Conservation (phyloP, 2,888 invertebrate species). For the Terebella lapidaria region DNA sequence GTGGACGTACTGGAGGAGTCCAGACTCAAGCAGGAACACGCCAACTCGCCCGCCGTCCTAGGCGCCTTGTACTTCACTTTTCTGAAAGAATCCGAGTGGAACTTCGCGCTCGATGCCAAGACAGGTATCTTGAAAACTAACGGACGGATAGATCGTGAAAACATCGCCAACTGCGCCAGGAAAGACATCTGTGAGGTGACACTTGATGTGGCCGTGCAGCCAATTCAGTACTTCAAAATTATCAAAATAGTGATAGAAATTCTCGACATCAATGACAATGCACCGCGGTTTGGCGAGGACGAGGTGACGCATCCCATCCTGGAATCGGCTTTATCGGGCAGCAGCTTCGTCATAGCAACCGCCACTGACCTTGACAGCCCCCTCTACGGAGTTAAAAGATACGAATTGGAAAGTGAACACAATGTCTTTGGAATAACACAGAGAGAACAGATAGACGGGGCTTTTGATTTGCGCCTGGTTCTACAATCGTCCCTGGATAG, state of each 20-base stretch:
- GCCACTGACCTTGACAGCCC: conserved; percentile 25
- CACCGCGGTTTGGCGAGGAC: conserved; percentile 19
- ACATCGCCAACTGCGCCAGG: not conserved
- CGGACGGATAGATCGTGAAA: conserved; percentile 10
- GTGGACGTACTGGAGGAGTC: not conserved
- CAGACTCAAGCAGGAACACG: not conserved
- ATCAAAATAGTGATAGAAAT: conserved; percentile 23
- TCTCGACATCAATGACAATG: conserved; percentile 25
- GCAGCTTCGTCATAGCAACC: conserved; percentile 20
- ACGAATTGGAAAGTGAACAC: conserved; percentile 16
- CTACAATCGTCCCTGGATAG: conserved; percentile 22
- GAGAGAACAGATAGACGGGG: conserved; percentile 18
- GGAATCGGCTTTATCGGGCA: conserved; percentile 21
- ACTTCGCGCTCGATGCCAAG: not conserved
- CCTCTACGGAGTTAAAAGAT: conserved; percentile 15
- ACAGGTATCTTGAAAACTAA: conserved; percentile 4
- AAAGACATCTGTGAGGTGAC: conserved; percentile 5
- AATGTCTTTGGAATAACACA: conserved; percentile 17
- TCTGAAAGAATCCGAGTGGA: not conserved
- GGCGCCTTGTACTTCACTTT: not conserved
- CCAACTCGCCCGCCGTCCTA: not conserved
- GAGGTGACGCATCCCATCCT: conserved; percentile 16
- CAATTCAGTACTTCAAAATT: conserved; percentile 7
- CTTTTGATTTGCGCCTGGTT: conserved; percentile 22
- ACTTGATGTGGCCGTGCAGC: conserved; percentile 5